Evolutionary conservation across 1,140 invertebrate genomes (phyloP).

Genomic region (Bombus pascuorum): DNA sequence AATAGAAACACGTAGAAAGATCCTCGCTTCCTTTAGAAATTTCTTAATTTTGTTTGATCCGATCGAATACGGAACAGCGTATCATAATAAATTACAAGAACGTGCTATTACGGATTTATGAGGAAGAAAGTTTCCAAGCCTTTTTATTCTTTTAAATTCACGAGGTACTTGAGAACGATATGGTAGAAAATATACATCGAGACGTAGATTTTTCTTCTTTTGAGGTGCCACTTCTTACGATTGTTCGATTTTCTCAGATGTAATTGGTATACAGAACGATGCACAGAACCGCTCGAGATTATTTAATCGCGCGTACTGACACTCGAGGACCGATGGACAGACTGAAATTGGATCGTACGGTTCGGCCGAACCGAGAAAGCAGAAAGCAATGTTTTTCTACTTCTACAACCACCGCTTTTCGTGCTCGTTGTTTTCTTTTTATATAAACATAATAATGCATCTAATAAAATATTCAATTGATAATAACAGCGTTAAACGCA

Average conservation of each 20-base stretch:
- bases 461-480: neutral
- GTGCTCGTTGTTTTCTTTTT: neutral
- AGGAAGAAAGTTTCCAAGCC: neutral
- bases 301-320: slow-evolving; percentile 18
- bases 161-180: neutral
- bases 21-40: neutral
- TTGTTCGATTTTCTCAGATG: too few species aligned
- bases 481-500: neutral
- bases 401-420: neutral
- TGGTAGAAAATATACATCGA: neutral
- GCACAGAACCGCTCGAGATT: neutral
- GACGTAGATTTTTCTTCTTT: neutral
- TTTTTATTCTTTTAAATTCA: neutral
- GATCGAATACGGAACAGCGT: too few species aligned
- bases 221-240: neutral
- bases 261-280: neutral
- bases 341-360: neutral
- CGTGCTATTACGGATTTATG: neutral
- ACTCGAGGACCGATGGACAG: neutral
- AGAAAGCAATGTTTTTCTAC: slow-evolving; percentile 7
- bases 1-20: neutral
- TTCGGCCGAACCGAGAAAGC: slow-evolving; percentile 25
- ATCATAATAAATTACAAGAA: neutral
- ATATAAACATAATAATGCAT: neutral
- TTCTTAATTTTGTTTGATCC: too few species aligned